Evolutionary conservation across 2,888 invertebrate genomes (phyloP).

Genomic region (Hipparchia semele): DNA sequence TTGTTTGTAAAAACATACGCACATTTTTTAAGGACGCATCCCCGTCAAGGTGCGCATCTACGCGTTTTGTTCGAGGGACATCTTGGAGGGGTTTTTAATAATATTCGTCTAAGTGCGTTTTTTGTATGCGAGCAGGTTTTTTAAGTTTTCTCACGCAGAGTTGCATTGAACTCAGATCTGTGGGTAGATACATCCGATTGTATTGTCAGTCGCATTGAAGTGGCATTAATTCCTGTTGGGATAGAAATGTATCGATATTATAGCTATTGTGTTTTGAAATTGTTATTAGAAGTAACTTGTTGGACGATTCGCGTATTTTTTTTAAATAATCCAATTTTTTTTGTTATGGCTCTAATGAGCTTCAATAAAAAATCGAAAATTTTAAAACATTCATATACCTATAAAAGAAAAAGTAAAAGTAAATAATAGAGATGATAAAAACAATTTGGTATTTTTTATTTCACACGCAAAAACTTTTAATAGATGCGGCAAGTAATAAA

Average conservation of each 20-base stretch:
- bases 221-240: slow-evolving; percentile 55
- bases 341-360: background rate
- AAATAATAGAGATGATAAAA: background rate
- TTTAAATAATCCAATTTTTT: background rate
- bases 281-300: slow-evolving; percentile 13
- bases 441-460: background rate
- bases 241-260: slow-evolving; percentile 35
- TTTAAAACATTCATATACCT: too few species aligned
- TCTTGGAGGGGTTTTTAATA: slow-evolving; percentile 73
- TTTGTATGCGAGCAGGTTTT: slow-evolving; percentile 78
- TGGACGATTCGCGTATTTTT: background rate
- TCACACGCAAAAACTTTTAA: background rate
- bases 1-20: slow-evolving; percentile 81
- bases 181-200: slow-evolving; percentile 80
- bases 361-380: too few species aligned
- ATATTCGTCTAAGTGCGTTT: slow-evolving; percentile 68
- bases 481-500: slow-evolving; percentile 32
- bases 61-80: slow-evolving; percentile 71
- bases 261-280: slow-evolving; percentile 17
- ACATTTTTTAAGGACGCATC: slow-evolving; percentile 78
- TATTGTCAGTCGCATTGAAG: slow-evolving; percentile 64
- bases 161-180: slow-evolving; percentile 73
- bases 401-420: too few species aligned
- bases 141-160: slow-evolving; percentile 81
- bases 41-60: slow-evolving; percentile 73